Evolutionary conservation across 2,113 vertebrate genomes (phyloP).

Genomic region (Megaptera novaeangliae): DNA sequence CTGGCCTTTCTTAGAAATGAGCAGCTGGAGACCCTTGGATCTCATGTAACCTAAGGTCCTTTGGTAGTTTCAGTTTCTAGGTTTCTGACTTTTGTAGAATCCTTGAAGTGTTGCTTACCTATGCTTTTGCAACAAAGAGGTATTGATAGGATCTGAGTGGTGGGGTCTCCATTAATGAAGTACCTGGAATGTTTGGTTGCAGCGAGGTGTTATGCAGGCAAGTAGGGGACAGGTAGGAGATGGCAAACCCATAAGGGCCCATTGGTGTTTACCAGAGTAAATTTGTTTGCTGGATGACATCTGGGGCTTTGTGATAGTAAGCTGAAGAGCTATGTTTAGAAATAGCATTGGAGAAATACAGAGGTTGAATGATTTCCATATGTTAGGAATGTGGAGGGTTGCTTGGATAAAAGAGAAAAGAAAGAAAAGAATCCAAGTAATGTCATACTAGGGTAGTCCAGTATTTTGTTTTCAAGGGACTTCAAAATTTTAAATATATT

Average conservation of each 20-base stretch:
- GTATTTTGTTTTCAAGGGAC: not conserved
- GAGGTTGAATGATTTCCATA: constrained; percentile 20
- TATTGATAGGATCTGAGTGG: not conserved
- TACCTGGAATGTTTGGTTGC: not conserved
- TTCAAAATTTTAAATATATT: constrained; percentile 36
- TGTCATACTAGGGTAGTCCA: not conserved
- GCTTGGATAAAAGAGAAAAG: constrained; percentile 41
- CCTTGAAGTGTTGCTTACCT: not conserved
- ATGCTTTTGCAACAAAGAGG: not conserved
- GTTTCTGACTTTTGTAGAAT: not conserved
- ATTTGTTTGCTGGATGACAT: not conserved
- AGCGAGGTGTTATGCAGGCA: not conserved
- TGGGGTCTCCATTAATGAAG: not conserved
- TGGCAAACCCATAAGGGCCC: not conserved
- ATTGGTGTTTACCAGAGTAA: not conserved
- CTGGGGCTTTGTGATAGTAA: constrained; percentile 9
- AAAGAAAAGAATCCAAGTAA: constrained; percentile 23
- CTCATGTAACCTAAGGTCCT: not conserved
- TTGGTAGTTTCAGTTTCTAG: not conserved
- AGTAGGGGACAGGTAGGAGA: not conserved
- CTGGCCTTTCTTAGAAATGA: not conserved
- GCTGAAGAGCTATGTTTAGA: constrained; percentile 22
- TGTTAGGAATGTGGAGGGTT: constrained; percentile 35
- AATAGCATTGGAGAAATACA: constrained; percentile 37
- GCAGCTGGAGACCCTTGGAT: not conserved